Base-by-base conservation (phyloP, 2,888 invertebrate species). In the Omphaloscelis lunosa region DNA sequence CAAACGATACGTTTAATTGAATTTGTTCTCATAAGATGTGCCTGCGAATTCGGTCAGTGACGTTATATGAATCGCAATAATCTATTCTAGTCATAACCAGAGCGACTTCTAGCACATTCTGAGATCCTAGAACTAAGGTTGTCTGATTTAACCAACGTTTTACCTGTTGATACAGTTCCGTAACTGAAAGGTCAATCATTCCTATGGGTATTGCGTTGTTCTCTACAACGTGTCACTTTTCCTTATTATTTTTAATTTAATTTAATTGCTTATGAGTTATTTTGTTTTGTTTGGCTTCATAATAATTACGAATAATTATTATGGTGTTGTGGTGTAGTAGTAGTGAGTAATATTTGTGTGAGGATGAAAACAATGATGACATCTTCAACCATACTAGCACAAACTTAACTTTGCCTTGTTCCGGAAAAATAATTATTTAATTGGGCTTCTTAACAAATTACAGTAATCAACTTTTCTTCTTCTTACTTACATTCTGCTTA, bases 161-260 rank as follows among this genome's bases (percentile, higher is more conserved):
- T 83, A 66, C 83, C 86, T 77, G 61, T 53, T 2, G 5, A 41
- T 53, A 59, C 3, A 29, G 34, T 83, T 83, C 78, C 78, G 83
- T 73, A 63, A 69, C 34, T 2, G 6, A 63, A 86, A 83, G 83
- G 83, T 75, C 74, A 72, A 65, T 72, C 53, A 53, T 62, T 86
- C 68, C 79, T 61, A 68, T 61, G 66, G 29, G 79, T 51, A 72
- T 59, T 71, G 39, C 17, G 48, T 12, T 70, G 12, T 61, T 27
- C 11, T 63, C 3, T 72, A 45, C 11, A 84, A 7, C 23, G 48
- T 51, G 34, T 23, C 12, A 27, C 12, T 27, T 86, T 83, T 74
- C 73, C 83, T 83, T n/a, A 12, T 71, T 71, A 41, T 45, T 63
- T 61, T 58, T 7, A 59, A 61, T 27, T 58, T 61, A 23, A 78